phyloP scores from a whole-genome alignment of 2,888 invertebrate genomes.

The Yponomeuta evonymella region DNA sequence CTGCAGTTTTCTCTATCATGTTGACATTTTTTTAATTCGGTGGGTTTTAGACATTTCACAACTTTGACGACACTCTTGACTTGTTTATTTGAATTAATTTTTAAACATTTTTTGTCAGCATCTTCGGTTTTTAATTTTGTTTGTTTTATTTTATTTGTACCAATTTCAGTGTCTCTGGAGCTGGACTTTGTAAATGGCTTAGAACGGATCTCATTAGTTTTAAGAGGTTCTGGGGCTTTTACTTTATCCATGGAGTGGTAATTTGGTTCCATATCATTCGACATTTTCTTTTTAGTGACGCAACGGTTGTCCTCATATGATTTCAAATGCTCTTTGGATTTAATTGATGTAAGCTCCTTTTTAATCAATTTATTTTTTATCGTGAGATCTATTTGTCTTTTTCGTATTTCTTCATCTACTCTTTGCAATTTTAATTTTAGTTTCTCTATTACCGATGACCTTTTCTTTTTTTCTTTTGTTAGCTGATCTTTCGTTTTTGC shows the following conservation, averaged over 20 bases:
- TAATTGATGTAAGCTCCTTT: slow-evolving; percentile 3
- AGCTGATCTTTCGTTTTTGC: not conserved
- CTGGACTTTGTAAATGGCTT: not conserved
- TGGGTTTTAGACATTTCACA: not conserved
- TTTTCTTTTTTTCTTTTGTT: not conserved
- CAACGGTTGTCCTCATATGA: too few species aligned
- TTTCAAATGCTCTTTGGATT: not conserved
- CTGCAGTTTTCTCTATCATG: not conserved
- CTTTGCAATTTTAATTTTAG: slow-evolving; percentile 1
- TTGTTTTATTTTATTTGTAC: not conserved
- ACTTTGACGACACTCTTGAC: slow-evolving; percentile 11
- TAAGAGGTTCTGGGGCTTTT: not conserved
- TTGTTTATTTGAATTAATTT: not conserved
- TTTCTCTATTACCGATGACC: not conserved
- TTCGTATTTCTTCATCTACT: slow-evolving; percentile 10
- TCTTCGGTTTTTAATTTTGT: not conserved
- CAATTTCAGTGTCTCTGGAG: not conserved
- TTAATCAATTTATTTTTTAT: slow-evolving; percentile 8
- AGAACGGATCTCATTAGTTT: too few species aligned
- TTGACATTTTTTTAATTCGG: not conserved
- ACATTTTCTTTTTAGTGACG: not conserved
- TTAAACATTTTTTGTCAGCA: not conserved
- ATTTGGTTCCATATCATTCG: not conserved
- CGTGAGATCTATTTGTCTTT: slow-evolving; percentile 7
- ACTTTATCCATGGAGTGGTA: not conserved